These are phyloP conservation scores for Grapholita molesta DNA, from an alignment of 1,140 invertebrate genomes.

Conservation along the genomic window DNA sequence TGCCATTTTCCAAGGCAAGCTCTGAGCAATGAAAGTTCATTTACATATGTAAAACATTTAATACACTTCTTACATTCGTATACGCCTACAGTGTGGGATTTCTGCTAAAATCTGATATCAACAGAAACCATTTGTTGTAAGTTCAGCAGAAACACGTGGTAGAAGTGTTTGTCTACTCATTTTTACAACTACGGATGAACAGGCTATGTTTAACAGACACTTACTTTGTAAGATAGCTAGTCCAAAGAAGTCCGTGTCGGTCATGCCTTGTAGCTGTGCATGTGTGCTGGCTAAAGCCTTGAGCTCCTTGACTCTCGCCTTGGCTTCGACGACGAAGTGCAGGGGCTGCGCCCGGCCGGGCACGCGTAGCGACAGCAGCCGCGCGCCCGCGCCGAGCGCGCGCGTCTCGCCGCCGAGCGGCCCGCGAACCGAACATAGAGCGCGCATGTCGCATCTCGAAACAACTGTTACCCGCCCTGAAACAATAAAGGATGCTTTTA, in stretches of 20 bases:
- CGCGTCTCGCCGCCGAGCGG: slow-evolving; percentile 70
- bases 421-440: slow-evolving; percentile 78
- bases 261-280: slow-evolving; percentile 79
- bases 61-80: too few relatives aligned
- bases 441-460: slow-evolving; percentile 78
- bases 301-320: slow-evolving; percentile 83
- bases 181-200: too few relatives aligned
- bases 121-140: too few relatives aligned
- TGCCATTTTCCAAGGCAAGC: too few relatives aligned
- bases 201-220: too few relatives aligned
- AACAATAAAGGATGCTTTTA: slow-evolving; percentile 33
- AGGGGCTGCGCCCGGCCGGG: slow-evolving; percentile 67
- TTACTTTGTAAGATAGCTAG: slow-evolving; percentile 83
- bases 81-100: too few relatives aligned
- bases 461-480: slow-evolving; percentile 68
- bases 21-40: too few relatives aligned
- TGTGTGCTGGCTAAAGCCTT: slow-evolving; percentile 81
- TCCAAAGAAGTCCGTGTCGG: slow-evolving; percentile 84
- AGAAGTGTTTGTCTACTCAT: too few relatives aligned
- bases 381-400: slow-evolving; percentile 66
- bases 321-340: slow-evolving; percentile 81
- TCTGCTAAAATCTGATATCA: too few relatives aligned
- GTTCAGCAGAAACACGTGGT: too few relatives aligned
- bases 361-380: slow-evolving; percentile 66
- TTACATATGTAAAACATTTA: too few relatives aligned